phyloP scores from a whole-genome alignment of 2,888 invertebrate genomes.

The Tetropium fuscum region DNA sequence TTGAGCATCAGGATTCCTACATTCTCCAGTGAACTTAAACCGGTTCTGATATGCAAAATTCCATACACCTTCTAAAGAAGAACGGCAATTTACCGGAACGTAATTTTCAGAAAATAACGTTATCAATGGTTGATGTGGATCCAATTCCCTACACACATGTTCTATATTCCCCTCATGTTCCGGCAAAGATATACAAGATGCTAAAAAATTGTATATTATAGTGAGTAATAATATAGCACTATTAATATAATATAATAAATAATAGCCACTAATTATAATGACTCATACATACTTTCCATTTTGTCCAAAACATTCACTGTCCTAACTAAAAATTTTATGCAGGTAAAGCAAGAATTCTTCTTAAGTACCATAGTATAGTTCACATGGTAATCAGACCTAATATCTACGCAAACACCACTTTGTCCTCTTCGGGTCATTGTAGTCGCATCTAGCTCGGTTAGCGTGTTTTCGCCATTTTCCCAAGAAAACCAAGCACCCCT shows the following conservation, averaged over 20 bases:
- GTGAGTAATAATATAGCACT: no score
- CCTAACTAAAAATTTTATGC: conserved; percentile 85
- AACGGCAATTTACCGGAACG: conserved; percentile 90
- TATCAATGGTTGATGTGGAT: conserved; percentile 82
- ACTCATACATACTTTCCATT: conserved; percentile 81
- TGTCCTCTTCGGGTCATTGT: conserved; percentile 82
- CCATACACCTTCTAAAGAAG: conserved; percentile 96
- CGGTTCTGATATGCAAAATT: conserved; percentile 87
- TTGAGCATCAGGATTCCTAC: conserved; percentile 88
- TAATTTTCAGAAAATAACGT: conserved; percentile 92
- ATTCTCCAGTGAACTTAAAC: conserved; percentile 92
- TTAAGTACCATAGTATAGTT: conserved; percentile 90
- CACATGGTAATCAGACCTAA: conserved; percentile 79
- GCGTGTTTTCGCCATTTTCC: conserved; percentile 86
- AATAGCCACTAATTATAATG: no score
- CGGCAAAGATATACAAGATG: conserved; percentile 80
- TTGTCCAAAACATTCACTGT: conserved; percentile 92
- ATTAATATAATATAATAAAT: no score
- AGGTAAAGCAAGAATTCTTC: conserved; percentile 80
- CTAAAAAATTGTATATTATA: no score
- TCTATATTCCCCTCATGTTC: conserved; percentile 77
- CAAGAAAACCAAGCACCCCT: conserved; percentile 93
- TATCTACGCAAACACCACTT: conserved; percentile 79
- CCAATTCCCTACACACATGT: conserved; percentile 80
- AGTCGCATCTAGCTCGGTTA: conserved; percentile 85